These are phyloP conservation scores for Formica exsecta DNA, from an alignment of 1,140 invertebrate genomes.

Conservation along the genomic window DNA sequence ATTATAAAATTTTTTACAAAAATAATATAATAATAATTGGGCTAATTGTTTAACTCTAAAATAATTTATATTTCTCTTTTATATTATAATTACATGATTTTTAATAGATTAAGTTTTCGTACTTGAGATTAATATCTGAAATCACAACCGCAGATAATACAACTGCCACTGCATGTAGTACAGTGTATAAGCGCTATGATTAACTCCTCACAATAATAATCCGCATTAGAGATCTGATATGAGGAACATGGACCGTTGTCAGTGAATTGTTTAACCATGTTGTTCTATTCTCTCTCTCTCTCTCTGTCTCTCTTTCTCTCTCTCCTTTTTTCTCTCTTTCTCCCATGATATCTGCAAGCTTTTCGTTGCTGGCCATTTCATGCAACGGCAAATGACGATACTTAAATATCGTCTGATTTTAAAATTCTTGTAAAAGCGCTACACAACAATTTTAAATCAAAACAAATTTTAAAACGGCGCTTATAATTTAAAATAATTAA, in stretches of 20 bases:
- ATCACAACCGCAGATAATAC: slow-evolving; percentile 8
- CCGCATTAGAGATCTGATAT: slow-evolving; percentile 55
- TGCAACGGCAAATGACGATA: not conserved
- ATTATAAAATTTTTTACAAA: not conserved
- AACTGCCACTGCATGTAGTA: not conserved
- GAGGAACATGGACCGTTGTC: slow-evolving; percentile 33
- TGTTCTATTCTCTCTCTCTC: slow-evolving; percentile 37
- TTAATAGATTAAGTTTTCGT: slow-evolving; percentile 15
- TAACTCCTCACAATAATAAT: slow-evolving; percentile 70
- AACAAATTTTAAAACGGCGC: not conserved
- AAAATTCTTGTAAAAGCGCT: not conserved
- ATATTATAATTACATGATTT: not conserved
- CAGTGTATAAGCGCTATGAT: slow-evolving; percentile 23
- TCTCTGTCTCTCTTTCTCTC: not conserved
- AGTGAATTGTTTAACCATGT: slow-evolving; percentile 69
- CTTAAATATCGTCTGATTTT: not conserved
- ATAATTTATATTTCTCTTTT: not conserved
- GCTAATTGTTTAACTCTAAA: not conserved
- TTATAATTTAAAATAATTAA: not conserved
- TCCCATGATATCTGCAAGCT: slow-evolving; percentile 42
- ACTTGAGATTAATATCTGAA: not conserved
- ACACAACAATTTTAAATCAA: not conserved
- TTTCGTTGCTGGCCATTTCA: slow-evolving; percentile 28
- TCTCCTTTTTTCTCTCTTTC: too few species aligned
- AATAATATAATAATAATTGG: not conserved